Percentiles rank a stretch among this genome's conserved stretches.
Conservation (phyloP, 2,888 invertebrate genomes). For the Drosophila limbata region DNA sequence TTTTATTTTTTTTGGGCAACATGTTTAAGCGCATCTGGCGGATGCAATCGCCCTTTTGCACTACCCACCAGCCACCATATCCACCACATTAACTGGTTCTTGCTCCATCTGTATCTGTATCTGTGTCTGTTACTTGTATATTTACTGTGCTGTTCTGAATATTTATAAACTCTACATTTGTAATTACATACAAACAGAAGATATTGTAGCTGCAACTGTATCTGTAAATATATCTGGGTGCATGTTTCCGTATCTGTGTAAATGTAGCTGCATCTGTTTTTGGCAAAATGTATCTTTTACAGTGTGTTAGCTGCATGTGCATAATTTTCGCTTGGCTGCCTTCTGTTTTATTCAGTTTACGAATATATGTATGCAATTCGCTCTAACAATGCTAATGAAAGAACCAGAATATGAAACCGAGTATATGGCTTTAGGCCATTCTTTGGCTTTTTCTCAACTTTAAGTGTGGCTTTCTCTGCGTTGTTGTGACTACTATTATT, state of each 20-base stretch:
- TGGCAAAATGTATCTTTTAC: constrained; percentile 46
- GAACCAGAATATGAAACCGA: constrained; percentile 31
- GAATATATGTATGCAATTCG: not conserved
- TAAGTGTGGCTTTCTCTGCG: constrained; percentile 58
- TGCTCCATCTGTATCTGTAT: constrained; percentile 1
- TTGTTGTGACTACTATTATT: constrained; percentile 24
- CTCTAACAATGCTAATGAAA: constrained; percentile 41
- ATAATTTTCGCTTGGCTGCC: constrained; percentile 72
- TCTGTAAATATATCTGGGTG: constrained; percentile 2
- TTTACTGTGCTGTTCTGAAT: constrained; percentile 48
- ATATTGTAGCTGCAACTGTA: constrained; percentile 11
- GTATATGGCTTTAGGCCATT: constrained; percentile 26
- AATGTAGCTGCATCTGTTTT: constrained; percentile 32
- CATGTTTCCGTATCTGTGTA: constrained; percentile 1
- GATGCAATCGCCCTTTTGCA: constrained; percentile 38
- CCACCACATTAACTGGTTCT: constrained; percentile 36
- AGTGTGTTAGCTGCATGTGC: constrained; percentile 50
- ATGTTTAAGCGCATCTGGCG: constrained; percentile 58
- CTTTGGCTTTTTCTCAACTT: constrained; percentile 28
- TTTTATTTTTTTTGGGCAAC: constrained; percentile 22
- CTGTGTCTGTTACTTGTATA: constrained; percentile 39
- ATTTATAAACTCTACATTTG: constrained; percentile 73
- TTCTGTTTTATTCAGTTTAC: constrained; percentile 28
- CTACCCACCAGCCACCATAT: constrained; percentile 8
- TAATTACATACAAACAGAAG: constrained; percentile 58